Base-by-base conservation (phyloP, 2,797 vertebrate genomes). In the Macropodus opercularis region DNA sequence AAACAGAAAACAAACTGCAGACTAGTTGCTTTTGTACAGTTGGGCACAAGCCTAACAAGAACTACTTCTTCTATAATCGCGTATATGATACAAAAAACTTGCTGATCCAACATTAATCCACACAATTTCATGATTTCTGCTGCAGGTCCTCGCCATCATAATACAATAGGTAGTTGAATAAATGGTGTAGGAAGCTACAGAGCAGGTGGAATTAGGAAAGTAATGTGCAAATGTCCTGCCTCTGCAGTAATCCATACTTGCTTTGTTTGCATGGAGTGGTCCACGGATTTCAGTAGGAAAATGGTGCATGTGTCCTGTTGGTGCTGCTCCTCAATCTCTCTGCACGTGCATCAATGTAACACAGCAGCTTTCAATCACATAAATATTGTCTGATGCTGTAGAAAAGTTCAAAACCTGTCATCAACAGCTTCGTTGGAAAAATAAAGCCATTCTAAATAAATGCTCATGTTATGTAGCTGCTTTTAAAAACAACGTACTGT, bases 171-270 rank as follows among this genome's bases (percentile, higher is more conserved):
- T 24, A 50, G 39, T 2, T 21, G 38, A 47, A 67, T 41, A 60
- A 15, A 32, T 9, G 22, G 19, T 54, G 4, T 21, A 32, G 22
- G 29, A 46, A 26, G 43, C 26, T 54, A 38, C 11, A 18, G 50
- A 63, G 38, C 44, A 70, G 39, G 39, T 59, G 23, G 19, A 48
- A 21, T 29, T 34, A 54, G 12, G 59, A 66, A 61, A 60, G 39
- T 39, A 54, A 7, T 29, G 19, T 29, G 49, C 34, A 35, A 69
- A 51, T 47, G 26, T 10, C 14, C 18, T 41, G 43, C 13, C 29
- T 51, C 19, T 34, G 48, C 48, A 77, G 51, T 56, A 23, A 63
- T 61, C 55, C 1, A 77, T 53, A 38, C n/a, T n/a, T n/a, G n/a
- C n/a, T n/a, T 57, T 27, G 32, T 8, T 46, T 14, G 29, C 18